Conservation (phyloP, 2,888 invertebrate species). For the Hyles lineata region DNA sequence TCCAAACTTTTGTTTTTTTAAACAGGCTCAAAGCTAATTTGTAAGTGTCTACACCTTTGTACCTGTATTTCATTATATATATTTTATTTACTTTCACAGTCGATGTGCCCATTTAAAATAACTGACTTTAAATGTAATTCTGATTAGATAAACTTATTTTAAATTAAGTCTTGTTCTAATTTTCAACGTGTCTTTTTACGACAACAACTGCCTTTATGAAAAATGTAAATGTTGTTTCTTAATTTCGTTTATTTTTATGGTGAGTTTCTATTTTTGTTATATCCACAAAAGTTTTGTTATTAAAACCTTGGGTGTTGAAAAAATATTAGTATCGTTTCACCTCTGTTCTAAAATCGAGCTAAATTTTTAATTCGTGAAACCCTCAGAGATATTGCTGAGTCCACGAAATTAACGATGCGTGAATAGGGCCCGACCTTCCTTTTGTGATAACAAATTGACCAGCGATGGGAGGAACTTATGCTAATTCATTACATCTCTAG, state of each 20-base stretch:
- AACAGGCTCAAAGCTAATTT: background rate
- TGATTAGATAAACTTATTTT: slow-evolving; percentile 7
- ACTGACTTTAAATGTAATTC: background rate
- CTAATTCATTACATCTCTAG: slow-evolving; percentile 13
- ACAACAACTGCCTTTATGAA: background rate
- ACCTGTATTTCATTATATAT: background rate
- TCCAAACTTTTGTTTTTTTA: background rate
- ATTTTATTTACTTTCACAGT: background rate
- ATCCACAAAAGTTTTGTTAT: background rate
- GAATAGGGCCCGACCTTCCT: slow-evolving; percentile 32
- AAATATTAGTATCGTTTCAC: background rate
- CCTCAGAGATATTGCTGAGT: slow-evolving; percentile 23
- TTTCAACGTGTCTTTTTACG: background rate
- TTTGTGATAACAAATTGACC: slow-evolving; percentile 40
- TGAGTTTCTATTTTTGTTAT: background rate
- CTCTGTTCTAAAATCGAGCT: too few species aligned
- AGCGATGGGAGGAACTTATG: slow-evolving; percentile 19
- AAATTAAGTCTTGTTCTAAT: background rate
- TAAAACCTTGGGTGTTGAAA: background rate
- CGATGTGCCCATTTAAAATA: background rate
- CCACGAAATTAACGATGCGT: slow-evolving; percentile 36
- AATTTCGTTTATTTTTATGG: background rate
- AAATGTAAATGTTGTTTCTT: background rate
- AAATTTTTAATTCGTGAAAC: slow-evolving; percentile 12
- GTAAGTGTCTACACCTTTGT: slow-evolving; percentile 13